phyloP scores from a whole-genome alignment of 2,888 invertebrate species.

The Nephrotoma flavescens region DNA sequence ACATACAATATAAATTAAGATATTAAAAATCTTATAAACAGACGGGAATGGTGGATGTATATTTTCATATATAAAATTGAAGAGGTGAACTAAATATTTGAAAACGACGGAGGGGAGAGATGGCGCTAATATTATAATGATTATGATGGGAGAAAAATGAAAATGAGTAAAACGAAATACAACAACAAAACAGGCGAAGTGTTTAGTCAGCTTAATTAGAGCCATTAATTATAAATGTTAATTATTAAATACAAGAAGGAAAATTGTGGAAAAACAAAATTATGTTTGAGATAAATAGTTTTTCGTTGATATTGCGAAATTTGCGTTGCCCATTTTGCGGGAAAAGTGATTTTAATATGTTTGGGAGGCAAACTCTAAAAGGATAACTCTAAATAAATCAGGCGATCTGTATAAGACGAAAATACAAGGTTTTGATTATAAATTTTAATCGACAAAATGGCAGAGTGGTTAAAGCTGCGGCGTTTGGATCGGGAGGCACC shows the following conservation, averaged over 20 bases:
- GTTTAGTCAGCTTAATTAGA: slow-evolving; percentile 4
- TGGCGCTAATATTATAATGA: background rate
- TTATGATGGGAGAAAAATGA: background rate
- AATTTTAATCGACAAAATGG: no score
- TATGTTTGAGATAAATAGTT: background rate
- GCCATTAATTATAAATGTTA: slow-evolving; percentile 4
- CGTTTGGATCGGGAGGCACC: no score
- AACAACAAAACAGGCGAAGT: background rate
- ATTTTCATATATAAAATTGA: no score
- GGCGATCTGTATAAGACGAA: no score
- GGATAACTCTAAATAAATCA: no score
- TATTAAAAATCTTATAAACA: no score
- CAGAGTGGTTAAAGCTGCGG: no score
- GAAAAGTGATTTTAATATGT: background rate
- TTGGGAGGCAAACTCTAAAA: no score
- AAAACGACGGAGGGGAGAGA: background rate
- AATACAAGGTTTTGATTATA: no score
- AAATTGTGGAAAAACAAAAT: background rate
- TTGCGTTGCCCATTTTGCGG: background rate
- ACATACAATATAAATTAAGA: background rate
- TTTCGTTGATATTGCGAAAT: background rate
- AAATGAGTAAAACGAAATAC: background rate
- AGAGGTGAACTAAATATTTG: no score
- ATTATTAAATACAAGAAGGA: background rate
- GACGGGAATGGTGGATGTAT: no score